Evolutionary conservation across 2,888 invertebrate species (phyloP), one percentile per base, ranked within the genome.

Genomic region (Ypsolopha sequella): DNA sequence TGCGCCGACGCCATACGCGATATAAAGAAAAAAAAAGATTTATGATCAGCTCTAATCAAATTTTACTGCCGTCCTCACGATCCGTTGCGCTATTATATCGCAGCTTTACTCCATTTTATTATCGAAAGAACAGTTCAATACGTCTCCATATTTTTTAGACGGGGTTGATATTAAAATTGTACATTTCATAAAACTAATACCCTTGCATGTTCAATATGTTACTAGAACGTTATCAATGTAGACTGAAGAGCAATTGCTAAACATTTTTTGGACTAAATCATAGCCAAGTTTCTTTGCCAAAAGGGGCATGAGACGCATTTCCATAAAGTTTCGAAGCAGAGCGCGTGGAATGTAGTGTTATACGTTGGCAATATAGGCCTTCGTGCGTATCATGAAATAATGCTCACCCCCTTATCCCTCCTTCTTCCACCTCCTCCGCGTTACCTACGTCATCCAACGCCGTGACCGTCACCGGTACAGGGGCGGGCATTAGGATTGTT

Each of bases 1-100:
- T 66, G 64, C 58, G 57, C 61, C 68, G 70, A 70, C 73, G 75
- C 73, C 75, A 68, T 68, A 65, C 58, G 60, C 65, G 68, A 77
- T 77, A 80, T 82, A 82, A 84, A 82, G 81, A 82, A 80, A 86
- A 84, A 75, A 79, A 34, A 48, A 76, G 86, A 86, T 86, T 85
- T 82, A 86, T 81, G 86, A 78, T 77, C 73, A 73, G 75, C 64
- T 78, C 73, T 81, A 86, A 86, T 86, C 80, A 80, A 84, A 81
- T 81, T 84, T 82, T 85, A 85, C 79, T 76, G 73, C 75, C 63
- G 59, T 68, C 71, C 72, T 61, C 67, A 70, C 72, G 70, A 74
- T 73, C 76, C 77, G 73, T 66, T 59, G 60, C 62, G 59, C 64
- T 66, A 66, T 70, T 68, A 68, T 65, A 64, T 60, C 54, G 58